phyloP scores from a whole-genome alignment of 2,888 invertebrate species.

The Venustoraphidia nigricollis region DNA sequence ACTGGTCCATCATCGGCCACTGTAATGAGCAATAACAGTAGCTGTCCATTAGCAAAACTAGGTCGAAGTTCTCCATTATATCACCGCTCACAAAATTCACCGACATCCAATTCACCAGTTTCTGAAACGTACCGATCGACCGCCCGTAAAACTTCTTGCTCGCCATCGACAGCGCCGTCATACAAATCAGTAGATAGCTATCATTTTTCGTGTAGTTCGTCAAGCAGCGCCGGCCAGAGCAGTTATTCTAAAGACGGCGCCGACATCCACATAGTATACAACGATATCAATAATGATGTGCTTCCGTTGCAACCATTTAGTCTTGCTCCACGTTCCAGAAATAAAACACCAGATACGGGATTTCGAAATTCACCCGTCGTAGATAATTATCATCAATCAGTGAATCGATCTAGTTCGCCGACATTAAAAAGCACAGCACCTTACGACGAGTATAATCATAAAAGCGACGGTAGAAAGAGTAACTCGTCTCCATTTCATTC shows the following conservation, averaged over 20 bases:
- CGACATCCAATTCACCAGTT: conserved; percentile 11
- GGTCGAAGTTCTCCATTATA: conserved; percentile 32
- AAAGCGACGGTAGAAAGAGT: neutral
- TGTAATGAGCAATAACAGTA: too few relatives aligned
- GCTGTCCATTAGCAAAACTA: conserved; percentile 41
- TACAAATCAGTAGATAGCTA: too few relatives aligned
- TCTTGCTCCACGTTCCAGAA: neutral
- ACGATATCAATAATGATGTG: neutral
- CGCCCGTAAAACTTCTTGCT: conserved; percentile 3
- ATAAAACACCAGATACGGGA: neutral
- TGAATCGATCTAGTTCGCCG: neutral
- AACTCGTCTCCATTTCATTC: neutral
- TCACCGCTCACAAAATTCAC: conserved; percentile 16
- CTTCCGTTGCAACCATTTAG: neutral
- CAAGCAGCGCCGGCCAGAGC: too few relatives aligned
- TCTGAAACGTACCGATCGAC: conserved; percentile 9
- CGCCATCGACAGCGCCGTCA: neutral
- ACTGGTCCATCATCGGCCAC: too few relatives aligned
- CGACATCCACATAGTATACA: neutral
- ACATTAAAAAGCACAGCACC: too few relatives aligned
- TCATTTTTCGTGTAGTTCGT: too few relatives aligned
- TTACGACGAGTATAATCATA: too few relatives aligned
- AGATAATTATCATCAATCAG: neutral
- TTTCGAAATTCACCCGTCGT: neutral
- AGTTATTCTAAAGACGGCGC: too few relatives aligned